Evolutionary conservation across 2,797 vertebrate genomes (phyloP).

Genomic region (Notoglanidium macrostoma): DNA sequence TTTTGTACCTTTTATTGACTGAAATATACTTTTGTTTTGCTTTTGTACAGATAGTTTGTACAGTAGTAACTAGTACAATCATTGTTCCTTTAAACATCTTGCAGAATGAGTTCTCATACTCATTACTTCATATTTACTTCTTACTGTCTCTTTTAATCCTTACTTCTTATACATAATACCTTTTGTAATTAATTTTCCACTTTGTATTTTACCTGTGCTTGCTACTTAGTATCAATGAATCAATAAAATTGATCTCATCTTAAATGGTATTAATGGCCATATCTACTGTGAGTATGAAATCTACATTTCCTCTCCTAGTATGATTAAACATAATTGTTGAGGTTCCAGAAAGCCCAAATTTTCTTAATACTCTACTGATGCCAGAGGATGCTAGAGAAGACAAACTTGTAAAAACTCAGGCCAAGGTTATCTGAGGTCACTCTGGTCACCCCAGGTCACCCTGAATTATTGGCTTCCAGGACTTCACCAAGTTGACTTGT

Average conservation of each 20-base stretch:
- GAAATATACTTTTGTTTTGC: neutral
- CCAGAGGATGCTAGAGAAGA: neutral
- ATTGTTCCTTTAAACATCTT: neutral
- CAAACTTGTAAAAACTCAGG: neutral
- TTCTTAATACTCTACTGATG: neutral
- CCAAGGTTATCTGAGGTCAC: slow-evolving; percentile 6
- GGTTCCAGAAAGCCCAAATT: neutral
- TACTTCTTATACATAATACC: neutral
- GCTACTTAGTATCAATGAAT: neutral
- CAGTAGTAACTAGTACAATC: neutral
- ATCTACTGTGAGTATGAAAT: neutral
- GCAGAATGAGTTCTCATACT: neutral
- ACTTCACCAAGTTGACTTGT: neutral
- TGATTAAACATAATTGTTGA: neutral
- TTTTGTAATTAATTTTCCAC: neutral
- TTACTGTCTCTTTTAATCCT: neutral
- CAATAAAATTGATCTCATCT: neutral
- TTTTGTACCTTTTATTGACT: neutral
- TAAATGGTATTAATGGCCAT: neutral
- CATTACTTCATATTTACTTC: neutral
- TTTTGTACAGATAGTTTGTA: neutral
- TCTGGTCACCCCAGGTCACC: neutral
- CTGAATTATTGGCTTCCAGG: neutral
- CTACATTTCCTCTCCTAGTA: neutral
- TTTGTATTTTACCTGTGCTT: neutral